Conservation (phyloP, 2,797 vertebrate genomes). For the Sebastes trivittatus region DNA sequence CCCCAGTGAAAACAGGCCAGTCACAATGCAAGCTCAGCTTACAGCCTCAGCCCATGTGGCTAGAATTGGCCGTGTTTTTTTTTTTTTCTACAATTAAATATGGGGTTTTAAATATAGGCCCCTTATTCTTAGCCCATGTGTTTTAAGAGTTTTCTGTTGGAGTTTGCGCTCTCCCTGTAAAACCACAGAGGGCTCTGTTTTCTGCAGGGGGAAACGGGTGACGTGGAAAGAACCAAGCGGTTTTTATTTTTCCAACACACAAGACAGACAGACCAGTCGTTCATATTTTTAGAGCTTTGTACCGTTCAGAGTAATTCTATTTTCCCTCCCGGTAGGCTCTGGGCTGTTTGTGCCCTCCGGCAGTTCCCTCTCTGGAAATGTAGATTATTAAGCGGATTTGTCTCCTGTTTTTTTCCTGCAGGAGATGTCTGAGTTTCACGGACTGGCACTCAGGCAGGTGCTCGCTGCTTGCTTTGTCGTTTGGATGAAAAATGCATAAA, state of each 20-base stretch:
- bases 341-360: conserved; percentile 59
- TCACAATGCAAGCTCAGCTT: conserved; percentile 64
- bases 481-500: conserved; percentile 31
- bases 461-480: conserved; percentile 5
- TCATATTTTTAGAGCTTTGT: conserved; percentile 63
- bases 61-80: conserved; percentile 48
- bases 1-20: conserved; percentile 63
- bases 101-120: conserved; percentile 77
- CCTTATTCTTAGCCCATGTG: conserved; percentile 62
- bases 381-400: conserved; percentile 57
- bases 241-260: conserved; percentile 66
- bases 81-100: conserved; percentile 78
- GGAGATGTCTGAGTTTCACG: conserved; percentile 25
- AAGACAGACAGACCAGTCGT: conserved; percentile 30
- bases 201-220: conserved; percentile 49
- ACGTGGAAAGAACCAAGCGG: conserved; percentile 53
- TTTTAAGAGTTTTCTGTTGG: conserved; percentile 66
- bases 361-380: conserved; percentile 52
- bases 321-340: conserved; percentile 48
- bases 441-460: conserved; percentile 48
- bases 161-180: conserved; percentile 50
- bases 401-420: conserved; percentile 30
- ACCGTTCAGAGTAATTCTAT: conserved; percentile 50
- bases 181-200: conserved; percentile 69
- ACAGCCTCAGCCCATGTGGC: conserved; percentile 45